Evolutionary conservation across 2,797 vertebrate genomes (phyloP).

Genomic region (Mareca strepera): DNA sequence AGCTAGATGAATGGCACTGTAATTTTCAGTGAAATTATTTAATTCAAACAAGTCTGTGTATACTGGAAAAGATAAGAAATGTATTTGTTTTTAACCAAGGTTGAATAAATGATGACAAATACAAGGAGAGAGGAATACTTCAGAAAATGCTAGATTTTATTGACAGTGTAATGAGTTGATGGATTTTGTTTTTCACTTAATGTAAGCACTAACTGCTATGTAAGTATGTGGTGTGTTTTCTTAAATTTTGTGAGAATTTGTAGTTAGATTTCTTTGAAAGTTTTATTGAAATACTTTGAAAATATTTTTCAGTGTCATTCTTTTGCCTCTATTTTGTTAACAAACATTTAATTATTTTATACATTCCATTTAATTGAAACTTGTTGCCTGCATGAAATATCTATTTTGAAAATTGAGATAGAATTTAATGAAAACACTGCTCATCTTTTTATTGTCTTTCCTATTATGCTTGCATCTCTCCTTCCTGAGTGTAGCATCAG

Average conservation of each 20-base stretch:
- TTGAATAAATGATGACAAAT: neutral
- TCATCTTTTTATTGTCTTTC: neutral
- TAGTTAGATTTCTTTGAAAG: neutral
- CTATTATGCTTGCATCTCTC: neutral
- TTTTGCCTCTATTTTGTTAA: neutral
- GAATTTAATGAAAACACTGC: neutral
- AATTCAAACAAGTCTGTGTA: neutral
- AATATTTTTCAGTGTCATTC: neutral
- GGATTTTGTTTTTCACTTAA: neutral
- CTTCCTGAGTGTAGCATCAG: neutral
- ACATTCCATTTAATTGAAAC: neutral
- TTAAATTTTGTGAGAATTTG: neutral
- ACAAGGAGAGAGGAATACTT: neutral
- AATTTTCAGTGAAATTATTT: conserved; percentile 10
- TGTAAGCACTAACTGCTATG: neutral
- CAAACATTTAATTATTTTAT: neutral
- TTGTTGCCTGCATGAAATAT: neutral
- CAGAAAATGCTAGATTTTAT: neutral
- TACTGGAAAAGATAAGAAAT: neutral
- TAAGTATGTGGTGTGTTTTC: neutral
- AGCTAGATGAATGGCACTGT: conserved; percentile 5
- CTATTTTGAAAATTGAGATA: neutral
- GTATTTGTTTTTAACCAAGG: neutral
- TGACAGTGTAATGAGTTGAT: neutral
- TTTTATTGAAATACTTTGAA: neutral